Base-by-base conservation (phyloP, 1,140 invertebrate genomes). In the Drosophila baimaii region DNA sequence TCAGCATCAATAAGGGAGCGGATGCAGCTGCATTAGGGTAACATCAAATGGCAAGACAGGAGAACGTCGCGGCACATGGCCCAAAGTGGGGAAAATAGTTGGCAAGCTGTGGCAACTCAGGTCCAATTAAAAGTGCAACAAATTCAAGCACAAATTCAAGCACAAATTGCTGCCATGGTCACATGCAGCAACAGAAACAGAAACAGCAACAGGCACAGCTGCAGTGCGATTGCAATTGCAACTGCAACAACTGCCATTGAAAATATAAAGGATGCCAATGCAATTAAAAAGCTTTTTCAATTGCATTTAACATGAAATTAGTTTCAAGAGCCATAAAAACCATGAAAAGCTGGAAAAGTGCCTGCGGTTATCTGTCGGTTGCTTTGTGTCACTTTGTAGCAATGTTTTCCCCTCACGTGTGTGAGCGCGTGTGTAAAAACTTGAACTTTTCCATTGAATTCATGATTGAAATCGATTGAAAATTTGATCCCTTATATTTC, bases 61-160 rank as follows among this genome's bases (percentile, higher is more conserved):
- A 47, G 23, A 12, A n/a, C 27, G n/a, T n/a, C n/a, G 37, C 51
- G 21, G 15, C 27, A 55, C 33, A 37, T 70, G 44, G 61, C 2
- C 3, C 2, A 43, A 70, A 64, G 23, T 78, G 55, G 33, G 41
- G 39, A 62, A 80, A 74, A 39, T 79, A 35, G 70, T 82, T 83
- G 70, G 55, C 49, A 57, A 65, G 59, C 49, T 78, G 76, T 78
- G 55, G 54, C 59, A 63, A 63, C 69, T 61, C 43, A 47, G 70
- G 54, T 73, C 62, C 46, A 77, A 68, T 69, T 61, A 79, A 79
- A 79, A 79, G 69, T 79, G 57, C 41, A 59, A 62, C 58, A 62
- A 79, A 68, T 71, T 71, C 52, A 29, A 71, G 52, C 25, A 62
- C 55, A 57, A 76, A 63, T 61, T 61, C 43, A 19, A 61, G 56